These are phyloP conservation scores for Talpa occidentalis DNA, from an alignment of 2,113 vertebrate species.

Conservation along the genomic window DNA sequence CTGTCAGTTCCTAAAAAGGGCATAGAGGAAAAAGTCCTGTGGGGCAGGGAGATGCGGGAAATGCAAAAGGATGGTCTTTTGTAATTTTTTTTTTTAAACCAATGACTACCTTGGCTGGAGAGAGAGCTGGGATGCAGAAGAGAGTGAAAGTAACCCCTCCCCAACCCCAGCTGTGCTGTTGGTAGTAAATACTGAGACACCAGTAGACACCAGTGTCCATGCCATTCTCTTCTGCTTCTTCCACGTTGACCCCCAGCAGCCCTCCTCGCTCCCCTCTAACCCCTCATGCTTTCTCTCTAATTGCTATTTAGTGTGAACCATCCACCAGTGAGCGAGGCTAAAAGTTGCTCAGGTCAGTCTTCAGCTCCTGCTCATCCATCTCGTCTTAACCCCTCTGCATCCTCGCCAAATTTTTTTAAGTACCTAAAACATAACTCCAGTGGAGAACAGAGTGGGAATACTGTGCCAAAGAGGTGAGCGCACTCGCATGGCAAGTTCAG, in stretches of 20 bases:
- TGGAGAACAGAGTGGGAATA: slow-evolving; percentile 86
- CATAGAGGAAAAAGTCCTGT: not conserved
- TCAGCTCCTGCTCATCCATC: slow-evolving; percentile 76
- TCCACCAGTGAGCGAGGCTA: slow-evolving; percentile 51
- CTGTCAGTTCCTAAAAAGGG: not conserved
- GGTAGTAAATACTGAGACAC: not conserved
- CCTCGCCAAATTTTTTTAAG: slow-evolving; percentile 89
- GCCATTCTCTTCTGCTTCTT: too few species aligned
- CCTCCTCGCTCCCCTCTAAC: not conserved
- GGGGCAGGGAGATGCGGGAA: not conserved
- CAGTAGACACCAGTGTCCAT: fast-evolving
- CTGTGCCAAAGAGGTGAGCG: slow-evolving; percentile 91
- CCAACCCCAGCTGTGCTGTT: too few species aligned
- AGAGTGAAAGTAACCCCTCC: not conserved
- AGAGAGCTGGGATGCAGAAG: not conserved
- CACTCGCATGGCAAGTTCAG: not conserved
- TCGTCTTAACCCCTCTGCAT: slow-evolving; percentile 86
- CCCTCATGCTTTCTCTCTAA: slow-evolving; percentile 47
- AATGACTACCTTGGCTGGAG: not conserved
- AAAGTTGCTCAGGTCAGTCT: slow-evolving; percentile 80
- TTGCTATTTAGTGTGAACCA: slow-evolving; percentile 67
- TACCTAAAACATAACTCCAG: slow-evolving; percentile 86
- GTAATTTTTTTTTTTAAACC: not conserved
- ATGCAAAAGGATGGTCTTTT: not conserved
- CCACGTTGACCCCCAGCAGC: fast-evolving